Evolutionary conservation across 2,797 vertebrate genomes (phyloP), one percentile per base, ranked within the genome.

Genomic region (Falco rusticolus): DNA sequence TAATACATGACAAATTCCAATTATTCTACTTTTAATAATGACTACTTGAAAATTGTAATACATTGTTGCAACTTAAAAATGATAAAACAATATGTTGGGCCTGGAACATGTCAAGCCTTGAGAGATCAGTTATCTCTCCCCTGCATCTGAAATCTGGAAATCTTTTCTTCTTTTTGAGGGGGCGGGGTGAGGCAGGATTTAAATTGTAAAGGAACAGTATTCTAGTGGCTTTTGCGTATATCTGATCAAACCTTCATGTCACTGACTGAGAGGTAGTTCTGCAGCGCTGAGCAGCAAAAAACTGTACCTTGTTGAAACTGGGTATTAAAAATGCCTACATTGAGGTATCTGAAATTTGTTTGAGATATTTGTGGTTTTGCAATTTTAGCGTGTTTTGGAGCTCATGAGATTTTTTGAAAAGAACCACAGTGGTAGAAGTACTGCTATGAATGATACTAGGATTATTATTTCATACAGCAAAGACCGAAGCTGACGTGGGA

Each of bases 81-180:
- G 10, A 12, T 57, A 11, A 15, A 43, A 37, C 10, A 60, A 7
- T 31, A 9, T 48, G 3, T 81, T 65, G 20, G 26, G 19, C n/a
- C 19, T 92, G n/a, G 37, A 71, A 57, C 6, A 21, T 26, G 15
- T 43, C 39, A 53, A 39, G 14, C 16, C 5, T 47, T 3, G 5
- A 54, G 39, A 68, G 26, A 43, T 65, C 43, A 51, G 39, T 79
- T 53, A 4, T 43, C 16, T 22, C 4, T 54, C 6, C 18, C 5
- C 16, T 59, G 13, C 18, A 15, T 70, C 41, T 63, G 43, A 50
- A 81, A 72, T 76, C 34, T 57, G 54, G 13, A 57, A 60, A 11
- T 61, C 0, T 34, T 16, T 19, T 26, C 28, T 56, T 29, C 43
- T 21, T 57, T 20, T 5, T 2, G 1, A 2, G 1, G 4, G 6